Percentiles rank a stretch among this genome's conserved stretches.
Evolutionary conservation across 2,113 vertebrate genomes (phyloP).

Genomic region (Phodopus roborovskii): DNA sequence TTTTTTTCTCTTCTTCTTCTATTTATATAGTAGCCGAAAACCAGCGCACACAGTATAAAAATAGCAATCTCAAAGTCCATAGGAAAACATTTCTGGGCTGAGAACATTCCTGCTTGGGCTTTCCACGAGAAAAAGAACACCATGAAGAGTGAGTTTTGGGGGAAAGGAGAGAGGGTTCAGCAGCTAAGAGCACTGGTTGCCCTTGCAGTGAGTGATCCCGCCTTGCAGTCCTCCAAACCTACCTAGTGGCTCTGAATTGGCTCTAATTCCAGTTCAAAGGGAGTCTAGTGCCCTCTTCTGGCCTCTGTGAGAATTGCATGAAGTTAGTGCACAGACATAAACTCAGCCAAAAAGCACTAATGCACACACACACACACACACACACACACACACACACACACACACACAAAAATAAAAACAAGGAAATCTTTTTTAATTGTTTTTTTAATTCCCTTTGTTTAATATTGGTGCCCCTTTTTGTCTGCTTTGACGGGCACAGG

Average conservation of each 20-base stretch:
- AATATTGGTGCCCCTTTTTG: background rate
- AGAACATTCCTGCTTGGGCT: constrained; percentile 45
- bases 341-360: background rate
- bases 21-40: constrained; percentile 61
- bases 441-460: constrained; percentile 5
- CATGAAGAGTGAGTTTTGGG: background rate
- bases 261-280: background rate
- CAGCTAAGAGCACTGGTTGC: background rate
- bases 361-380: no score
- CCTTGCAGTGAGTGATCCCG: background rate
- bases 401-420: background rate
- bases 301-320: background rate
- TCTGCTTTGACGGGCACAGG: background rate
- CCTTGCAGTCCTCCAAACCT: no score
- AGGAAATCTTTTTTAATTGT: background rate
- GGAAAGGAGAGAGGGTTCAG: background rate
- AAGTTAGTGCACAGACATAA: background rate
- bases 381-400: background rate
- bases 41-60: constrained; percentile 63
- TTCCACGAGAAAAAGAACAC: constrained; percentile 34
- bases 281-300: background rate
- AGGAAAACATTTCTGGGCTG: constrained; percentile 17
- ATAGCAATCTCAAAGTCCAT: constrained; percentile 48
- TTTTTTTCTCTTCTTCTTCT: constrained; percentile 51
- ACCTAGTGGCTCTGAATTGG: background rate